Evolutionary conservation across 2,888 invertebrate species (phyloP).

Genomic region (Cosmorhoe ocellata): DNA sequence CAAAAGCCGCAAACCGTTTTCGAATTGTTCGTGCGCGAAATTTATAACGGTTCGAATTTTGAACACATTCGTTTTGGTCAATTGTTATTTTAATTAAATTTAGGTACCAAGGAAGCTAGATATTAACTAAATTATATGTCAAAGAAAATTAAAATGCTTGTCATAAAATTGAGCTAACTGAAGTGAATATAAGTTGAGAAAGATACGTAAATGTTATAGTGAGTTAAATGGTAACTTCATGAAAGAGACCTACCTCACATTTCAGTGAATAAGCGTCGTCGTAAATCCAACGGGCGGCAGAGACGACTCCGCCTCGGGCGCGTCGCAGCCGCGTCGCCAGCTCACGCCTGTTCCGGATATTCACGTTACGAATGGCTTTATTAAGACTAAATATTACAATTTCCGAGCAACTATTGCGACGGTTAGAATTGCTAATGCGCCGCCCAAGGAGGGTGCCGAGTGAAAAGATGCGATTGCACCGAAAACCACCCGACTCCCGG

Average conservation of each 20-base stretch:
- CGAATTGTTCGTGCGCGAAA: constrained; percentile 53
- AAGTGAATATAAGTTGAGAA: constrained; percentile 11
- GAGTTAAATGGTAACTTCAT: constrained; percentile 27
- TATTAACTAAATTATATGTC: constrained; percentile 10
- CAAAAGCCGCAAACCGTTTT: constrained; percentile 58
- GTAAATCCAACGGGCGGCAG: constrained; percentile 56
- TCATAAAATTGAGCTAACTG: neutral
- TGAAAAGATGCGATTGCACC: constrained; percentile 74
- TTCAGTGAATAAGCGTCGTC: constrained; percentile 52
- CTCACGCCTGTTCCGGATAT: constrained; percentile 70
- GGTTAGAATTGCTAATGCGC: constrained; percentile 75
- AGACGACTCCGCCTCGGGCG: constrained; percentile 53
- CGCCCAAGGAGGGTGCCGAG: constrained; percentile 55
- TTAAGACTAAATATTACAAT: constrained; percentile 79
- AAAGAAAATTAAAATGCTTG: constrained; percentile 16
- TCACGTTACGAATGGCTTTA: constrained; percentile 76
- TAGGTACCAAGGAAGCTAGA: constrained; percentile 5
- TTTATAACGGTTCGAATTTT: constrained; percentile 61
- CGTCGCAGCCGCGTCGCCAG: constrained; percentile 34
- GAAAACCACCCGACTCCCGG: constrained; percentile 49
- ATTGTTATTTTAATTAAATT: constrained; percentile 33
- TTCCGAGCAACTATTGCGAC: constrained; percentile 70
- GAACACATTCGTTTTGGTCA: constrained; percentile 44
- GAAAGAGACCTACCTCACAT: constrained; percentile 31
- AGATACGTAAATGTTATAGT: constrained; percentile 16